These are phyloP conservation scores for Drosophila ustulata DNA, from an alignment of 2,888 invertebrate genomes.

Conservation along the genomic window DNA sequence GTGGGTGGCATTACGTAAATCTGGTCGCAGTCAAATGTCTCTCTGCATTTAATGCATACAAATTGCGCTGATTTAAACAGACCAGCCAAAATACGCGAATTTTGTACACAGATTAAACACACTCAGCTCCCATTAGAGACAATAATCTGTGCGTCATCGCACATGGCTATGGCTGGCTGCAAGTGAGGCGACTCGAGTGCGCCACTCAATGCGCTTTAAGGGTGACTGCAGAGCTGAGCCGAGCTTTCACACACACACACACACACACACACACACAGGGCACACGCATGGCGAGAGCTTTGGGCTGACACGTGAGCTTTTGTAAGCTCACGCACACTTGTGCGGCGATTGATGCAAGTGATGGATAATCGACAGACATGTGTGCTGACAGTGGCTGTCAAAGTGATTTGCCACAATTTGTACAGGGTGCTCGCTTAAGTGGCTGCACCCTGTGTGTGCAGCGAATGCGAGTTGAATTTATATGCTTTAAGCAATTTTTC, in stretches of 20 bases:
- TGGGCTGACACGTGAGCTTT: constrained; percentile 8
- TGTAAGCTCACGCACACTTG: constrained; percentile 28
- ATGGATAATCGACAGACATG: constrained; percentile 24
- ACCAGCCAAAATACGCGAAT: constrained; percentile 28
- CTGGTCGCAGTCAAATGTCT: constrained; percentile 59
- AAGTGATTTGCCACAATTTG: constrained; percentile 31
- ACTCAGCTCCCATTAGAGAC: constrained; percentile 13
- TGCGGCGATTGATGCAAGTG: constrained; percentile 13
- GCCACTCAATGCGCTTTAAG: constrained; percentile 47
- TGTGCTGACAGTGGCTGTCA: constrained; percentile 31
- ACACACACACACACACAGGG: constrained; percentile 9
- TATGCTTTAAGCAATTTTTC: constrained; percentile 33
- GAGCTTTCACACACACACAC: constrained; percentile 14
- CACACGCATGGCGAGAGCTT: constrained; percentile 6
- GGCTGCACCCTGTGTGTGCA: constrained; percentile 41
- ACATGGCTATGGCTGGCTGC: constrained; percentile 17
- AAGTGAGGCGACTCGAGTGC: constrained; percentile 51
- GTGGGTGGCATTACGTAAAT: constrained; percentile 69
- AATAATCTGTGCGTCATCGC: constrained; percentile 44
- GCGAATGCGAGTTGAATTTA: constrained; percentile 8
- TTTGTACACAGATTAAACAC: constrained; percentile 61
- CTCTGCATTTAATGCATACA: constrained; percentile 78
- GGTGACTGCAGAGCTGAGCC: background rate
- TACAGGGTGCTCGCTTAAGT: constrained; percentile 30
- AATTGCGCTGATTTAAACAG: constrained; percentile 71